Conservation (phyloP, 2,888 invertebrate species). For the Rhagonycha fulva region DNA sequence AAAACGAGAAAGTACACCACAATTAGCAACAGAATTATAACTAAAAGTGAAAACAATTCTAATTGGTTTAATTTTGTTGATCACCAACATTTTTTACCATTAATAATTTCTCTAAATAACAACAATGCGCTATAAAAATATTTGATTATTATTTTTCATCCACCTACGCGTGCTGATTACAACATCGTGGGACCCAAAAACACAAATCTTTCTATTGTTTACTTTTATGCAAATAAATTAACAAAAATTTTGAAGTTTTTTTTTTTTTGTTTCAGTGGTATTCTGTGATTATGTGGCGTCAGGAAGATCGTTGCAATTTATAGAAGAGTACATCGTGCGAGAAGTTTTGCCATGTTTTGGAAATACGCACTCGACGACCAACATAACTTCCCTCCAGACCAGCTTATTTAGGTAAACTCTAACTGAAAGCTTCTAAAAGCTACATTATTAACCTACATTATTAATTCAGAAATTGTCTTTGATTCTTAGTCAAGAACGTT, state of each 20-base stretch:
- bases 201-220: neutral
- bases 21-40: neutral
- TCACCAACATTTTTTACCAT: neutral
- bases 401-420: slow-evolving; percentile 76
- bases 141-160: neutral
- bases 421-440: neutral
- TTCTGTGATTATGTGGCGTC: slow-evolving; percentile 90
- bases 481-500: slow-evolving; percentile 6
- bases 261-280: slow-evolving; percentile 66
- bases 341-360: slow-evolving; percentile 85
- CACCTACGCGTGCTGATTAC: neutral
- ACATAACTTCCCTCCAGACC: slow-evolving; percentile 85
- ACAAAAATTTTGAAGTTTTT: neutral
- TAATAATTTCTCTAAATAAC: neutral
- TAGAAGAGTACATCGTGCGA: slow-evolving; percentile 80
- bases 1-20: neutral
- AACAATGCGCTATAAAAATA: neutral
- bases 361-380: slow-evolving; percentile 78
- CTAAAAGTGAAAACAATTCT: neutral
- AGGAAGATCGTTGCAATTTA: slow-evolving; percentile 79
- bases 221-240: neutral
- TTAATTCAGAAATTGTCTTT: neutral
- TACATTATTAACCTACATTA: neutral
- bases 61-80: neutral
- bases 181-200: neutral